These are phyloP conservation scores for Trissolcus japonicus DNA, from an alignment of 2,888 invertebrate species.

Conservation along the genomic window DNA sequence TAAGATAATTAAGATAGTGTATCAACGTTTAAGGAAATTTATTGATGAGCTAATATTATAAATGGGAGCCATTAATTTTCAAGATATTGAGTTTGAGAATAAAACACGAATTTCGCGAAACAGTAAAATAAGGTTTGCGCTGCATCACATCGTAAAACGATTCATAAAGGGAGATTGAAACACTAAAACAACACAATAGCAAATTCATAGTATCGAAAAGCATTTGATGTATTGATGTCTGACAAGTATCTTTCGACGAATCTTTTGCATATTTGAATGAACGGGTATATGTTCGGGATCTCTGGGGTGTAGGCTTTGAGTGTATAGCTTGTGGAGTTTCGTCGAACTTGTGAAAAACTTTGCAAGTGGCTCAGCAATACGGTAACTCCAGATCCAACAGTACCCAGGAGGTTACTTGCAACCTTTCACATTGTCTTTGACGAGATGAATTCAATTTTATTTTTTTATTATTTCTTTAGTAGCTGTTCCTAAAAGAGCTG, in stretches of 20 bases:
- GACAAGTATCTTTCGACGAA: constrained; percentile 24
- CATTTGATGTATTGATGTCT: constrained; percentile 18
- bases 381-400: constrained; percentile 49
- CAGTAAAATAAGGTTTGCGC: too few species aligned
- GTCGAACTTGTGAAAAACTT: constrained; percentile 47
- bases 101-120: too few species aligned
- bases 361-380: constrained; percentile 47
- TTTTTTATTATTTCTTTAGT: constrained; percentile 34
- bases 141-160: background rate
- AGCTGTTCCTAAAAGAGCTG: constrained; percentile 37
- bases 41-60: too few species aligned
- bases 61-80: too few species aligned
- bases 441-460: constrained; percentile 55
- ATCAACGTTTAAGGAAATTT: too few species aligned
- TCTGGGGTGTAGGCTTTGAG: constrained; percentile 29
- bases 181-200: constrained; percentile 14
- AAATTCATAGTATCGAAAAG: constrained; percentile 3
- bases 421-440: constrained; percentile 48
- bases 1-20: too few species aligned
- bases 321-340: constrained; percentile 39
- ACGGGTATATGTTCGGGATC: constrained; percentile 24
- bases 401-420: constrained; percentile 50
- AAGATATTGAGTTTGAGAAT: too few species aligned
- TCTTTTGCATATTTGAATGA: constrained; percentile 24
- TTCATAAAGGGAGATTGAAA: constrained; percentile 10